These are phyloP conservation scores for Branchinecta lindahli DNA, from an alignment of 1,140 invertebrate species.

Conservation along the genomic window DNA sequence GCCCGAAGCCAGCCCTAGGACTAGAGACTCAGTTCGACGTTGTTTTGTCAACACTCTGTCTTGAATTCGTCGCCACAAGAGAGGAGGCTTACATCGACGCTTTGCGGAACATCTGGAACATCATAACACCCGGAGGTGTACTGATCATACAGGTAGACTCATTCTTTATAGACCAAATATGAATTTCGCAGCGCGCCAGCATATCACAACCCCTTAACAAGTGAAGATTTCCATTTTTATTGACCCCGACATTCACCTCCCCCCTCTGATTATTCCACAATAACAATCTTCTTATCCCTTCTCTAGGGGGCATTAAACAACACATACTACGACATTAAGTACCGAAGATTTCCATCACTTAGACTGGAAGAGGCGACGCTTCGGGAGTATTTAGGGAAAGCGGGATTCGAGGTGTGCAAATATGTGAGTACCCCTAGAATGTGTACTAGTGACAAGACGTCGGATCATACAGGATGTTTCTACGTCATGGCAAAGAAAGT, in stretches of 20 bases:
- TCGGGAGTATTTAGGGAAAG: slow-evolving; percentile 14
- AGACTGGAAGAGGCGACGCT: background rate
- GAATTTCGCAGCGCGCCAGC: too few species aligned
- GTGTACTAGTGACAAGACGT: background rate
- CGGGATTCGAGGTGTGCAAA: background rate
- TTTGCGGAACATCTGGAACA: background rate
- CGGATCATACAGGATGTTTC: background rate
- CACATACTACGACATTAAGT: background rate
- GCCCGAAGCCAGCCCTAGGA: background rate
- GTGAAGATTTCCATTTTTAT: too few species aligned
- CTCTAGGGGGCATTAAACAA: slow-evolving; percentile 3
- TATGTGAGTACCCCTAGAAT: background rate
- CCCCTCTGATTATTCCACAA: too few species aligned
- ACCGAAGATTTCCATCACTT: background rate
- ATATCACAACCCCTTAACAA: too few species aligned
- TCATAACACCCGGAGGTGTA: background rate
- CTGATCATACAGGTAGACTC: background rate
- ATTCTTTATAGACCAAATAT: background rate
- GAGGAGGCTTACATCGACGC: background rate
- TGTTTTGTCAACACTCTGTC: background rate
- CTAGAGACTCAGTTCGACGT: background rate
- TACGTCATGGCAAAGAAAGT: background rate
- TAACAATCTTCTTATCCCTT: background rate
- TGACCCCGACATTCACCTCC: too few species aligned
- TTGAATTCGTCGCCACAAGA: background rate